Base-by-base conservation (phyloP, 2,888 invertebrate species). In the Agrochola macilenta region DNA sequence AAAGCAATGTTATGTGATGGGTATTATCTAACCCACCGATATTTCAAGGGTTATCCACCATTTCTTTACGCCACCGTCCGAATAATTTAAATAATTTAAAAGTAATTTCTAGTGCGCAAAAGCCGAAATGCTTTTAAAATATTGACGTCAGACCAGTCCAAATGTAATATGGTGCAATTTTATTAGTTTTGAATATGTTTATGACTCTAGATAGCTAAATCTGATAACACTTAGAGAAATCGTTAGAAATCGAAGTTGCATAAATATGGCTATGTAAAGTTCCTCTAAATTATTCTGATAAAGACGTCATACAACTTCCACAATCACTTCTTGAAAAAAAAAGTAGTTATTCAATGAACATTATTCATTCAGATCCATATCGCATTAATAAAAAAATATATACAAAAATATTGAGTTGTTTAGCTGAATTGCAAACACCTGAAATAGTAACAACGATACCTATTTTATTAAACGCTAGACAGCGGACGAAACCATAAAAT, bases 161-260 rank as follows among this genome's bases (percentile, higher is more conserved):
- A 84, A 84, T 66, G 7, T 57, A 80, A 66, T 57, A 80, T 84
- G 72, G 80, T 61, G 81, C 14, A 79, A 80, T 58, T 63, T 78
- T 78, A 68, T 78, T 78, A 23, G 61, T 58, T 79, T 68, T 43
- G 49, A 63, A 68, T 78, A 63, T 58, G 3, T 79, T 57, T 52
- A 43, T 43, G 14, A 61, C 46, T 30, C 23, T 17, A 43, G 35
- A 80, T 54, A 61, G 23, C 30, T 75, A 69, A 43, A 43, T 60
- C n/a, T 46, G 70, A 54, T 79, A 69, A 46, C 23, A 0, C 7
- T 46, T 61, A 7, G 5, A 49, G 64, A 79, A 80, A 83, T 77
- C 60, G 23, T 65, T 76, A 4, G 23, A 74, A 54, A 69, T 66
- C 23, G 20, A 54, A 65, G 35, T 80, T 69, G 58, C 79, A 35